Base-by-base conservation (phyloP, 2,797 vertebrate species). In the Smutsia temminckii region DNA sequence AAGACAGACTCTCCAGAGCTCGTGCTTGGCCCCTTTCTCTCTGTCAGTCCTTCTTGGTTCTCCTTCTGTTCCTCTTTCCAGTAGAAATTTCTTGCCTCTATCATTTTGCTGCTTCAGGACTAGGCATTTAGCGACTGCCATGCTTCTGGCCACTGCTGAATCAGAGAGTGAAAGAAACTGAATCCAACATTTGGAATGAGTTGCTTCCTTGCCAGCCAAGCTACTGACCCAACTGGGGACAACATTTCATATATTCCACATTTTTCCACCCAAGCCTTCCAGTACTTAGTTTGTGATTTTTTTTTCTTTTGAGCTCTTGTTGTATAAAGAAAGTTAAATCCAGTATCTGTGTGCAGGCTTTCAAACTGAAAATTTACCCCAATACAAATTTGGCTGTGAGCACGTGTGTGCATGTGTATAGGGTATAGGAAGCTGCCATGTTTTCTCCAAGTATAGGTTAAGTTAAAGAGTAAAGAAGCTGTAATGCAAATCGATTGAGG, bases 181-280 rank as follows among this genome's bases (percentile, higher is more conserved):
- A 96, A 95, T 93, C 89, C 87, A 96, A n/a, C 89, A 92, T 96
- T 96, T 96, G 93, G 95, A 97, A 95, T 89, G 86, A 92, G 86
- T 92, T 93, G 34, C 78, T 94, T 97, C 91, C 91, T 95, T 92
- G 95, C 95, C 95, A 97, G 91, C 85, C 83, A 80, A 95, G 77
- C 83, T 85, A 93, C 91, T 23, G 79, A 97, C 95, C 96, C 97
- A 97, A 66, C 61, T 49, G 46, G 92, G 86, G 95, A 95, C 85
- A 79, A 18, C 89, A 89, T 95, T 93, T 96, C 69, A 78, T 86
- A 83, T 92, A 89, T 78, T 94, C 53, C 53, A 34, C 51, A 74
- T 83, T 69, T 92, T 95, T 97, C 95, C 78, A 90, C 95, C 68
- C 63, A 75, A 55, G 37, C 81, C 57, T 96, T 93, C 78, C 64